Evolutionary conservation across 2,888 invertebrate genomes (phyloP), one percentile per base, ranked within the genome.

Genomic region (Drosophila putrida): DNA sequence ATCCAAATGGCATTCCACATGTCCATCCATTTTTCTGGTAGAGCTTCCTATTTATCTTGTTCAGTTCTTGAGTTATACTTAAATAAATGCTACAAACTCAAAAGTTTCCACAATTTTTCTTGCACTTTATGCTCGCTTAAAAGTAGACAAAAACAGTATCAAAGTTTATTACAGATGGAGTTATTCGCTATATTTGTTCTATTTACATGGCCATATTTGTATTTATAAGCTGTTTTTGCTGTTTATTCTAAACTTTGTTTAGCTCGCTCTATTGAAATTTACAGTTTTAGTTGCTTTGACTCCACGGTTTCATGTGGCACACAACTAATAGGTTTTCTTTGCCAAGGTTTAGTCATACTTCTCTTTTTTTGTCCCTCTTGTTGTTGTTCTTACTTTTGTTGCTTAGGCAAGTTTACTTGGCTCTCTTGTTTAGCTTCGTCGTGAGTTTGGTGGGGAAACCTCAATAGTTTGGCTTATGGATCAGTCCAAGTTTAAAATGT

Each of bases 291-390:
- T 63, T 72, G 60, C 57, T 58, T 62, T 49, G 57, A 46, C 62
- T 54, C 41, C 68, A 72, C 73, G 69, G 86, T 75, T 69, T 84
- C 84, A 71, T 63, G 70, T 75, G 53, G 58, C 79, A 78, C 57
- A 67, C 72, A 81, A 79, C 82, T 84, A 84, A 83, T 86, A 86
- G 73, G 87, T 86, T 84, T 86, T 84, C 84, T 75, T 80, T 65
- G 60, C 78, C 38, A 66, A 70, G 65, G 71, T 73, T 72, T 65
- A 68, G 67, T 57, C 51, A 57, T 68, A 47, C 49, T 54, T 35
- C 31, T 46, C 61, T 28, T 51, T 46, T 46, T 11, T 46, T 71
- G 33, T 61, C 60, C 38, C 62, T 64, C 33, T 31, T 31, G 31
- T 15, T 51, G 27, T 15, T 39, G 36, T 6, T 46, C 9, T 38